phyloP scores from a whole-genome alignment of 2,888 invertebrate species.

The Allolobophora icterica region DNA sequence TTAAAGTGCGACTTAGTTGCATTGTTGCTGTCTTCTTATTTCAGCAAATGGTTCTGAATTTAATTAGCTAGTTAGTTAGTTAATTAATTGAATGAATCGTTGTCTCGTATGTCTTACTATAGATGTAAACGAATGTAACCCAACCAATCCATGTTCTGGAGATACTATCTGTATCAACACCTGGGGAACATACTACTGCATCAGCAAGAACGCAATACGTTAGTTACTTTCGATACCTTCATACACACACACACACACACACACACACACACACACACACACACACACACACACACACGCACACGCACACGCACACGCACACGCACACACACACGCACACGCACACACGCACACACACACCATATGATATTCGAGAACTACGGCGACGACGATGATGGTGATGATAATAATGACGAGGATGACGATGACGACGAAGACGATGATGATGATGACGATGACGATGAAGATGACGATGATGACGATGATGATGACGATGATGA shows the following conservation, averaged over 20 bases:
- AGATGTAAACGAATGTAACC: slow-evolving; percentile 28
- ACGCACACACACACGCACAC: too few species aligned
- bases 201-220: background rate
- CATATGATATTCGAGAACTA: too few species aligned
- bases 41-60: background rate
- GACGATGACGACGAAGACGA: too few species aligned
- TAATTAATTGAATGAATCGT: too few species aligned
- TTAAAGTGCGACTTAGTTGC: background rate
- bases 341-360: too few species aligned
- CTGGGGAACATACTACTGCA: slow-evolving; percentile 30
- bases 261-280: background rate
- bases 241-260: background rate
- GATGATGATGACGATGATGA: too few species aligned
- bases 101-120: too few species aligned
- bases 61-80: too few species aligned
- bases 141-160: background rate
- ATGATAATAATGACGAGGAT: too few species aligned
- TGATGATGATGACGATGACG: too few species aligned
- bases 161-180: slow-evolving; percentile 19
- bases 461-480: too few species aligned
- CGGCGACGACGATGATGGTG: too few species aligned
- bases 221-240: background rate
- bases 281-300: background rate
- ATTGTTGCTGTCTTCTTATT: background rate
- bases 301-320: background rate